phyloP scores from a whole-genome alignment of 2,797 vertebrate species.

The Bradypodion ventrale region DNA sequence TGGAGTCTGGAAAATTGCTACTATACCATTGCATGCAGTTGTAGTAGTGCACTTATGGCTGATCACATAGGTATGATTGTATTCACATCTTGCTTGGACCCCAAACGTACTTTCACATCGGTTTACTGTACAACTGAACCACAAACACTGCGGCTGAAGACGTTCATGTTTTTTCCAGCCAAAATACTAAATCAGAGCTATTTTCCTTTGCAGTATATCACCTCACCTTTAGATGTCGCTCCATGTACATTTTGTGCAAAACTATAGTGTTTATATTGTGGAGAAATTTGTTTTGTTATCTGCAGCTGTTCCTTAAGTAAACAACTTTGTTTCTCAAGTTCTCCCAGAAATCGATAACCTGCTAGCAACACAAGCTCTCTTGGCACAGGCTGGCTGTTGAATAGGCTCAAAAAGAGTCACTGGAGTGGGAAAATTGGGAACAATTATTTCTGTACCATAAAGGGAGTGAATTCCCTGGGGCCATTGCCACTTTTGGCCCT shows the following conservation, averaged over 20 bases:
- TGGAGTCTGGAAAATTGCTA: neutral
- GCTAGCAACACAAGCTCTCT: neutral
- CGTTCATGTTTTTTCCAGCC: neutral
- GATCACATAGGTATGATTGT: neutral
- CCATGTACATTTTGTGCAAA: neutral
- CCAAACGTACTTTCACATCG: neutral
- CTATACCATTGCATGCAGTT: neutral
- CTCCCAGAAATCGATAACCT: conserved; percentile 2
- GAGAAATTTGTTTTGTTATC: neutral
- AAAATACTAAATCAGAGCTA: neutral
- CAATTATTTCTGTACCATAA: neutral
- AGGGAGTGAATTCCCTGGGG: neutral
- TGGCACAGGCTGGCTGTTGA: neutral
- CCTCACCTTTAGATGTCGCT: conserved; percentile 7
- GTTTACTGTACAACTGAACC: neutral
- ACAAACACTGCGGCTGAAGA: neutral
- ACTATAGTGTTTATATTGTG: neutral
- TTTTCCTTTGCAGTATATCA: neutral
- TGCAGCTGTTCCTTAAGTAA: neutral
- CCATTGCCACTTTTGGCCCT: neutral
- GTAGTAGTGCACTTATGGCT: too few species aligned
- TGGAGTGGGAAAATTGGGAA: neutral
- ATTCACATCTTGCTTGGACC: neutral
- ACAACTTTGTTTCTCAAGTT: neutral
- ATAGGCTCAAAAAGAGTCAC: neutral